Percentiles rank a stretch among this genome's conserved stretches.
Evolutionary conservation across 2,888 invertebrate species (phyloP).

Genomic region (Scrobipalpa atriplicella): DNA sequence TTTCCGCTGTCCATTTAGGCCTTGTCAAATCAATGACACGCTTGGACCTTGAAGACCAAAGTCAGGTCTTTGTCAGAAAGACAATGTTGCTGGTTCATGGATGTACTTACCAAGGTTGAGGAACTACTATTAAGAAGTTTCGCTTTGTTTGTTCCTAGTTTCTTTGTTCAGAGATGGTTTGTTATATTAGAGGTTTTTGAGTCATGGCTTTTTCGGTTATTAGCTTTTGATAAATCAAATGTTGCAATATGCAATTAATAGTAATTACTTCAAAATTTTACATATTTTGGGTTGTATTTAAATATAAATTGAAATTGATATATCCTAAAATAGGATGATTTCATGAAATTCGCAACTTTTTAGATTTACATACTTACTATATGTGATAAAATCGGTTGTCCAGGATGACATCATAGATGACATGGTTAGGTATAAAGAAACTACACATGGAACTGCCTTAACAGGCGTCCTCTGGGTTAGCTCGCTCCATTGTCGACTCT

Average conservation of each 20-base stretch:
- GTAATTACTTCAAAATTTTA: no score
- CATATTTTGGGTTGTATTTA: neutral
- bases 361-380: no score
- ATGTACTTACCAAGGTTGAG: conserved; percentile 3
- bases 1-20: neutral
- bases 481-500: no score
- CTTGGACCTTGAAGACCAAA: conserved; percentile 15
- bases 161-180: conserved; percentile 19
- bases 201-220: conserved; percentile 1
- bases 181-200: conserved; percentile 7
- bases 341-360: no score
- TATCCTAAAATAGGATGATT: no score
- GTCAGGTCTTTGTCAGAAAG: conserved; percentile 21
- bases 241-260: neutral
- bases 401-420: no score
- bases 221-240: neutral
- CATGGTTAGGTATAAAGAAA: no score
- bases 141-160: conserved; percentile 10
- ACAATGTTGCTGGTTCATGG: conserved; percentile 13
- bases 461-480: no score
- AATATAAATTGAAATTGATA: no score
- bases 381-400: no score
- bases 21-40: conserved; percentile 26
- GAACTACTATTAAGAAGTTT: neutral
- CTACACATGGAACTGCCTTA: no score